Evolutionary conservation across 2,113 vertebrate genomes (phyloP), one percentile per base, ranked within the genome.

Genomic region (Hemichromis elongatus): DNA sequence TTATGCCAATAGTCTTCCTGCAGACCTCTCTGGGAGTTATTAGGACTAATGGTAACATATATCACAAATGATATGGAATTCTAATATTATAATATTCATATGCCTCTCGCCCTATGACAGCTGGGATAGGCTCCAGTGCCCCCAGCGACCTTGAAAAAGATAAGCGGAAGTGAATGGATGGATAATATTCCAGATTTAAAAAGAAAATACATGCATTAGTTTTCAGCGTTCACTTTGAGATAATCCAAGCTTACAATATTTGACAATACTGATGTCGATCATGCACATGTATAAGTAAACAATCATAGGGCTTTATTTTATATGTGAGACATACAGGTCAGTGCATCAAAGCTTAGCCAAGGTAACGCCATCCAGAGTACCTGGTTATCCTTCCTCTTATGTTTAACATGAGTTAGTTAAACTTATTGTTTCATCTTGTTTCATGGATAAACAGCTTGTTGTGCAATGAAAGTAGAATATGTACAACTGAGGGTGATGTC

Each of bases 1-100:
- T 40, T 68, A 1, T 68, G 37, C n/a, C n/a, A 68, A 37, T 24
- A 42, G 0, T 1, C 0, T 68, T 40, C 35, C 35, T 7, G 0
- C 63, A 66, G 61, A 37, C 37, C 6, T 68, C 42, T 68, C 35
- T 68, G 18, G n/a, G 63, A 68, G 19, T 68, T 18, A 18, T 16
- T 50, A 16, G 47, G 16, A 50, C 35, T 37, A 63, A 63, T 63
- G 9, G n/a, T 35, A 35, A 12, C 35, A 33, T 59, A 33, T 59
- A 35, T 2, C 57, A 63, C 18, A 63, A 1, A n/a, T 10, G 1
- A 61, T 63, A 35, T n/a, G 59, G 35, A 63, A 63, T n/a, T 63
- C 59, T 63, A n/a, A 63, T 61, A 61, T 61, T 61, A n/a, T 35
- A 63, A 35, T 63, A 63, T 7, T 63, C 63, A 24, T n/a, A n/a